Percentiles rank a stretch among this genome's conserved stretches.
Evolutionary conservation across 2,888 invertebrate species (phyloP).

Genomic region (Acanthopleura granulata): DNA sequence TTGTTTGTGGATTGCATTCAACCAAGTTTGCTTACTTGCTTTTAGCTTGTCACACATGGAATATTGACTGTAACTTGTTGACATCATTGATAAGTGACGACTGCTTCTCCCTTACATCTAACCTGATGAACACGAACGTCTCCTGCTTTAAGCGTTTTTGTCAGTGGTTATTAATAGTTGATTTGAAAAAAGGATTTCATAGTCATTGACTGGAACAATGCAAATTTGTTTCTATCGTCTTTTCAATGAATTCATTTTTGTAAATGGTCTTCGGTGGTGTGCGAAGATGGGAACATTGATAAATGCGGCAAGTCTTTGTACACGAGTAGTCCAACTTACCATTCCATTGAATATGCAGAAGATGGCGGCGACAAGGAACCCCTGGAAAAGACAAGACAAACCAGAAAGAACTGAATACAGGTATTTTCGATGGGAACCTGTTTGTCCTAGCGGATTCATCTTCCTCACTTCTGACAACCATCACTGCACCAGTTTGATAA

Average conservation of each 20-base stretch:
- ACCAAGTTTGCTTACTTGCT: too few relatives aligned
- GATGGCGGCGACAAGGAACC: slow-evolving; percentile 40
- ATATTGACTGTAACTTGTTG: not conserved
- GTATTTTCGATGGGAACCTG: too few relatives aligned
- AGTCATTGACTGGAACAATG: not conserved
- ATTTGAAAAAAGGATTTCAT: not conserved
- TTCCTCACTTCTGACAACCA: not conserved
- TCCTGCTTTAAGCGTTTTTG: too few relatives aligned
- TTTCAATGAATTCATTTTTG: not conserved
- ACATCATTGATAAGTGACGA: too few relatives aligned
- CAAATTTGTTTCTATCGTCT: not conserved
- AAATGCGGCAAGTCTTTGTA: not conserved
- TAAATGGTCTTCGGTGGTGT: not conserved
- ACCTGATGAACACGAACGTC: too few relatives aligned
- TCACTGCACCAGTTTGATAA: not conserved
- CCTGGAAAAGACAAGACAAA: slow-evolving; percentile 34
- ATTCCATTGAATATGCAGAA: slow-evolving; percentile 42
- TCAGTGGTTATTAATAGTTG: not conserved
- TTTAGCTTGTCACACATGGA: too few relatives aligned
- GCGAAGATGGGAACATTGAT: not conserved
- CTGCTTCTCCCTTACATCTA: too few relatives aligned
- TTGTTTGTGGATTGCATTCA: too few relatives aligned
- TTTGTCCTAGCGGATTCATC: too few relatives aligned
- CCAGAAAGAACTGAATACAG: not conserved
- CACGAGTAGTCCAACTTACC: slow-evolving; percentile 27